These are phyloP conservation scores for Odontocolon sp. DNA, from an alignment of 2,888 invertebrate species.

Conservation along the genomic window DNA sequence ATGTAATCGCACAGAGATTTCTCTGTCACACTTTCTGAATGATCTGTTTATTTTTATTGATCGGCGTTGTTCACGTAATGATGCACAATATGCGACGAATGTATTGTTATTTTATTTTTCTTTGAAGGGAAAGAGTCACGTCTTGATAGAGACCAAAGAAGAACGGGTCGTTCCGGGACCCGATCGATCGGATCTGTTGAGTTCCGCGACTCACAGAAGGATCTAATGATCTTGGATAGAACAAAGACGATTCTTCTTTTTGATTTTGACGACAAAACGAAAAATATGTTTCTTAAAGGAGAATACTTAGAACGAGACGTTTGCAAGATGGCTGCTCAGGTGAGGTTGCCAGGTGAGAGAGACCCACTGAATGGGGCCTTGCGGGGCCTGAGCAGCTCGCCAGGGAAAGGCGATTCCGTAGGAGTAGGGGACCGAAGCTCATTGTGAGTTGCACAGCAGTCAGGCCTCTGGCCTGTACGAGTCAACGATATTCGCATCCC, in stretches of 20 bases:
- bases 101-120: conserved; percentile 6
- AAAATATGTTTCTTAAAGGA: conserved; percentile 52
- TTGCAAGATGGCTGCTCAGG: conserved; percentile 71
- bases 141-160: not conserved
- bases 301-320: conserved; percentile 54
- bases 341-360: conserved; percentile 68
- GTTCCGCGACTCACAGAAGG: not conserved
- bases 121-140: not conserved
- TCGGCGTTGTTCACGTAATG: not conserved
- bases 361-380: conserved; percentile 56
- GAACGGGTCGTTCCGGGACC: not conserved
- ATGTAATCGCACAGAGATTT: too few species aligned
- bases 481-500: too few species aligned
- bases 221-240: not conserved
- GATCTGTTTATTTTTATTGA: not conserved
- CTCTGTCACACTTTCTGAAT: too few species aligned
- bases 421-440: conserved; percentile 42
- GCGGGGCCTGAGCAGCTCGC: conserved; percentile 26
- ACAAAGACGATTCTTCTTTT: conserved; percentile 2
- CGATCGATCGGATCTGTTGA: not conserved
- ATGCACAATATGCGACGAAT: conserved; percentile 47
- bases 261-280: not conserved
- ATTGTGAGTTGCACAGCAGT: conserved; percentile 1
- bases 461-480: conserved; percentile 1
- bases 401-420: conserved; percentile 49